These are phyloP conservation scores for Diaperis boleti DNA, from an alignment of 2,888 invertebrate genomes.

Conservation along the genomic window DNA sequence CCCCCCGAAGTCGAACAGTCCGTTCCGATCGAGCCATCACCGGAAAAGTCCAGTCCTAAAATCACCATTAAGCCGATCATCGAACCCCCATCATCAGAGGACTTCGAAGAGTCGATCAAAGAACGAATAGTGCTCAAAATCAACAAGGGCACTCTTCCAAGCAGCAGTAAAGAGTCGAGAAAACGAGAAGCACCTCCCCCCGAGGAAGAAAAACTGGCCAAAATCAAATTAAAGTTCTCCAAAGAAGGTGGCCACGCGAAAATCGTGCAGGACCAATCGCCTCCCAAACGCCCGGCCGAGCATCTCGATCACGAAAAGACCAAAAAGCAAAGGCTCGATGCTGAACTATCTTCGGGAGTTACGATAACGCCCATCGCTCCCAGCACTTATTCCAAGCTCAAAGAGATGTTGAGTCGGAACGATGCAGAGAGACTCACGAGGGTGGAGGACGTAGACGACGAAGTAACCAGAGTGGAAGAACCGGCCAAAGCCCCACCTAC, in stretches of 20 bases:
- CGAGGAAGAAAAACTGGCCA: constrained; percentile 65
- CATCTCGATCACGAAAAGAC: constrained; percentile 43
- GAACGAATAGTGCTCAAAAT: constrained; percentile 74
- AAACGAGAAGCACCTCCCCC: constrained; percentile 56
- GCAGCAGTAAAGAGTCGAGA: constrained; percentile 50
- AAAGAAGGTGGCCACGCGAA: constrained; percentile 65
- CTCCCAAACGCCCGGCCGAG: constrained; percentile 40
- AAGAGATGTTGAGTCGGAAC: constrained; percentile 44
- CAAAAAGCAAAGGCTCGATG: constrained; percentile 30
- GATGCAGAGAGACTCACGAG: constrained; percentile 5
- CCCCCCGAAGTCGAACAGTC: constrained; percentile 39
- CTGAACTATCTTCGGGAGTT: constrained; percentile 16
- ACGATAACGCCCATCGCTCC: constrained; percentile 32
- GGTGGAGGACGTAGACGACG: constrained; percentile 46
- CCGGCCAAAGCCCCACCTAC: constrained; percentile 48
- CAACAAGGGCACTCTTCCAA: constrained; percentile 69
- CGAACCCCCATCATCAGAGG: constrained; percentile 57
- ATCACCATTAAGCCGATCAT: constrained; percentile 70
- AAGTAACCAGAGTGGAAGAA: constrained; percentile 51
- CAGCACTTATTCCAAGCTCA: constrained; percentile 43
- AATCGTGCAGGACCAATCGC: constrained; percentile 55
- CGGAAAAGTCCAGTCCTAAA: constrained; percentile 41
- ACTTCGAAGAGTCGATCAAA: constrained; percentile 61
- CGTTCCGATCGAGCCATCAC: constrained; percentile 4
- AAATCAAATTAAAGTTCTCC: constrained; percentile 70